Evolutionary conservation across 2,888 invertebrate species (phyloP), one percentile per base, ranked within the genome.

Genomic region (Caenorhabditis becei): DNA sequence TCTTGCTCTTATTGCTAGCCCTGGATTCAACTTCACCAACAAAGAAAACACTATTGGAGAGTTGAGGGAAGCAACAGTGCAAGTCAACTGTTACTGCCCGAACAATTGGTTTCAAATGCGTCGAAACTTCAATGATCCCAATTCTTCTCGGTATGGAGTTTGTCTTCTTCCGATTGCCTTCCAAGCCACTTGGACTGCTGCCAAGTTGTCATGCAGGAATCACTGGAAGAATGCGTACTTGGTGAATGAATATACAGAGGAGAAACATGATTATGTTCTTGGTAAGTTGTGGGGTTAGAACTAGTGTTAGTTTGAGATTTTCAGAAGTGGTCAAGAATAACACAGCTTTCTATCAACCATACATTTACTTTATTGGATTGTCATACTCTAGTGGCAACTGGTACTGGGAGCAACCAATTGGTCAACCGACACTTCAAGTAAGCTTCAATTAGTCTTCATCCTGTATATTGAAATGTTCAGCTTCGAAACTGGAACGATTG

Each of bases 51-150:
- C 41, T 11, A 14, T 41, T 41, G 41, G 41, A 41, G 41, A 41
- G 14, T 14, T 41, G 14, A 7, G 14, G 14, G 14, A 41, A 2
- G 7, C 11, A 2, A 41, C 14, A 14, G 41, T 41, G 2, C 10
- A 5, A 2, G 41, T 41, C 10, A 41, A 41, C 14, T 41, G 41
- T 41, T 41, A 41, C 41, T 41, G 41, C 41, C 41, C 7, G 2
- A 41, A 41, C 14, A 41, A 41, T 14, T 41, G 41, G 41, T 41
- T 41, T 41, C 41, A 41, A 41, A 41, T 41, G 41, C 41, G 41
- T 11, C 11, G 14, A 14, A 41, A 14, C 14, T 41, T 14, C 14
- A 11, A 7, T 2, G 14, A 41, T 14, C 14, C 41, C 41, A 41
- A 5, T 14, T 5, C 41, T 7, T 41, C 14, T 14, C 41, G 41